phyloP scores from a whole-genome alignment of 1,140 invertebrate genomes.

The Hycleus phaleratus region DNA sequence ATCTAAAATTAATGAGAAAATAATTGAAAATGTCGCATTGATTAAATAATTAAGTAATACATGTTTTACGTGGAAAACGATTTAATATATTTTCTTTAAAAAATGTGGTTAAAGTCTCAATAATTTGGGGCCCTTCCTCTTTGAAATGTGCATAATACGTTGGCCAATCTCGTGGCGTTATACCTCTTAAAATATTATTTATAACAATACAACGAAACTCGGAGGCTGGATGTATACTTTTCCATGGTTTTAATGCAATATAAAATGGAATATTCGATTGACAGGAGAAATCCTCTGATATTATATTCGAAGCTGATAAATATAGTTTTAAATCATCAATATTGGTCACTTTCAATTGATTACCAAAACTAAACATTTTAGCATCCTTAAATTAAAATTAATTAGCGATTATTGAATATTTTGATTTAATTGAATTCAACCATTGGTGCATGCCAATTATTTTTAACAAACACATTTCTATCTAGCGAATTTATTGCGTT shows the following conservation, averaged over 20 bases:
- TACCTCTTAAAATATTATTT: constrained; percentile 34
- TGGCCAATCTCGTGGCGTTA: constrained; percentile 38
- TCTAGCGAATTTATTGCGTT: constrained; percentile 30
- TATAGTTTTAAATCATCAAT: constrained; percentile 32
- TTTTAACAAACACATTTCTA: constrained; percentile 34
- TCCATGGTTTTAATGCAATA: constrained; percentile 33
- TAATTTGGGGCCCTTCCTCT: constrained; percentile 33
- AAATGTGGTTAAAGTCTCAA: constrained; percentile 29
- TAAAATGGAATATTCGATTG: constrained; percentile 29
- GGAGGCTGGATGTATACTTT: constrained; percentile 35
- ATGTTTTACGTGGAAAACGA: constrained; percentile 31
- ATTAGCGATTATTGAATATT: background rate
- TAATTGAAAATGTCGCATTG: background rate
- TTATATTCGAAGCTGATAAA: constrained; percentile 30
- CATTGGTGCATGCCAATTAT: constrained; percentile 37
- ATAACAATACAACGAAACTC: constrained; percentile 38
- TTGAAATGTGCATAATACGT: constrained; percentile 35
- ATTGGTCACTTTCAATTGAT: constrained; percentile 31
- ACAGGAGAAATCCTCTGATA: constrained; percentile 33
- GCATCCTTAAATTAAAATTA: constrained; percentile 26
- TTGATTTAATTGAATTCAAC: constrained; percentile 14
- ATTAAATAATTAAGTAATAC: constrained; percentile 5
- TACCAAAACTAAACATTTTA: constrained; percentile 35
- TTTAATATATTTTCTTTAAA: constrained; percentile 27
- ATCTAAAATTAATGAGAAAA: constrained; percentile 24